Evolutionary conservation across 2,888 invertebrate genomes (phyloP), one percentile per base, ranked within the genome.

Genomic region (Ophion ventricosus): DNA sequence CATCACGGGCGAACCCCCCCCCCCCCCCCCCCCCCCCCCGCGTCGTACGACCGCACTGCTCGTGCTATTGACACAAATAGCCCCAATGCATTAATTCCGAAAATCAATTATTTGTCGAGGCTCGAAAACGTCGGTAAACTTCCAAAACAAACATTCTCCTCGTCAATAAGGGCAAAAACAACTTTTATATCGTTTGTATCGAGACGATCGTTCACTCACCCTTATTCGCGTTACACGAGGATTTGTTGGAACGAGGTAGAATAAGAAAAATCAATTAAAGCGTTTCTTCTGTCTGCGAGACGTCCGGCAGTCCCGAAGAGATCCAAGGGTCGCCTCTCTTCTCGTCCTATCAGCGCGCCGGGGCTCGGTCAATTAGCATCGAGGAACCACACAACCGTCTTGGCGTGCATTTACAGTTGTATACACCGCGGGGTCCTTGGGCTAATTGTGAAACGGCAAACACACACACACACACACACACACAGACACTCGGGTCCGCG

Each of bases 341-440:
- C 57, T 70, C 70, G 76, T 74, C 78, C 67, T 78, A 82, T 86
- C 82, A 83, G 49, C 17, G 49, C 17, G 49, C 35, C 14, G 63
- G 59, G 61, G 80, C 70, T 70, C 83, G 80, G 83, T 86, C 80
- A 87, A 86, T 87, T 86, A 87, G 72, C 85, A 77, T 78, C 69
- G 66, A 72, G 54, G 17, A 49, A 69, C 29, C 54, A 70, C 29
- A 69, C 29, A 54, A 70, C 29, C n/a, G 76, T 72, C 72, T 78
- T 10, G 25, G 57, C 26, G 25, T 64, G 20, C 23, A 23, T 23
- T 35, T 64, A 79, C 64, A 64, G 77, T 59, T 69, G 69, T 59
- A 76, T 56, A n/a, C 23, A 23, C 25, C 20, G 26, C 17, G 26
- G n/a, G 25, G 57, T 57, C 54, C 76, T 57, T 54, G 57, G 29